These are phyloP conservation scores for Bruchidius siliquastri DNA, from an alignment of 2,888 invertebrate genomes.

Conservation along the genomic window DNA sequence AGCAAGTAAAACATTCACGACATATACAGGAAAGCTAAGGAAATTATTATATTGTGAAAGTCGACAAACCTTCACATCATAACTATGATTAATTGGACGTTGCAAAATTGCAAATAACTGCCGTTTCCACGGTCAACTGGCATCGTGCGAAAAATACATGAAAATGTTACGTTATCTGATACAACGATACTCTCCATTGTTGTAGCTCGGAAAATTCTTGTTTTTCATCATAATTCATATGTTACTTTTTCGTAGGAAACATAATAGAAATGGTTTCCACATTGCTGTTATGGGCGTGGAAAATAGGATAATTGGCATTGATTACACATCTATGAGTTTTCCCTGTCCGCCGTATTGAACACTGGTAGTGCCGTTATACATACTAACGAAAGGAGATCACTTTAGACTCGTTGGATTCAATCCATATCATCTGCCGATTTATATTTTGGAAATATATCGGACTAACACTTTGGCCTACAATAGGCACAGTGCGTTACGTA, in stretches of 20 bases:
- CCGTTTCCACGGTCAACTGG: background rate
- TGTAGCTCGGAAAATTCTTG: background rate
- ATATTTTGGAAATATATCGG: no score
- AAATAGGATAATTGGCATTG: background rate
- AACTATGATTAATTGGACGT: background rate
- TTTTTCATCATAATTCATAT: background rate
- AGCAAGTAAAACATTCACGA: no score
- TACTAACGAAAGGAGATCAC: no score
- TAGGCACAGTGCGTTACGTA: no score
- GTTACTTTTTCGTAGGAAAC: background rate
- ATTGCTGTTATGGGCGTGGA: background rate
- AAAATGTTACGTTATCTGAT: background rate
- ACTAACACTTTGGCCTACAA: no score
- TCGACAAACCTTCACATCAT: background rate
- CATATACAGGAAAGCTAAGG: no score
- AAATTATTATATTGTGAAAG: no score
- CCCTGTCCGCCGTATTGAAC: background rate
- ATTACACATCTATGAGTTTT: background rate
- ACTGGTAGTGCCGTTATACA: background rate
- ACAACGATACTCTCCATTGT: background rate
- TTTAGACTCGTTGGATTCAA: no score
- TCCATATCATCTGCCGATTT: no score
- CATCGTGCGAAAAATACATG: background rate
- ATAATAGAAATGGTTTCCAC: background rate
- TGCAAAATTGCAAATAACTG: background rate